Evolutionary conservation across 2,797 vertebrate species (phyloP).

Genomic region (Gymnoscopelus microlampas): DNA sequence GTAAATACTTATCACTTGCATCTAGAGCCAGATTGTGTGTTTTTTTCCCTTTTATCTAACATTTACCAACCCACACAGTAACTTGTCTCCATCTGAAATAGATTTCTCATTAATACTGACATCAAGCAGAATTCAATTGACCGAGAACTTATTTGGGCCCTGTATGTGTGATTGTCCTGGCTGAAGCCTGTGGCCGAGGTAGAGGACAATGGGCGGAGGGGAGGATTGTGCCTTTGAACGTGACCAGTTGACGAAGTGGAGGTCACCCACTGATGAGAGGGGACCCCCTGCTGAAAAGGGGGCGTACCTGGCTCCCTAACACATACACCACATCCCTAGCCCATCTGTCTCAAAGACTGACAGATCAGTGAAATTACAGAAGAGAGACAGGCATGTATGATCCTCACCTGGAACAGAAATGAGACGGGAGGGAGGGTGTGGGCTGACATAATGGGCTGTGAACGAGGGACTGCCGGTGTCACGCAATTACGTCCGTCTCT

Average conservation of each 20-base stretch:
- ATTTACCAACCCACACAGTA: neutral
- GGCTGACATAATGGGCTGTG: constrained; percentile 1
- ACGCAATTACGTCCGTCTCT: too few relatives aligned
- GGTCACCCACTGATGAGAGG: constrained; percentile 74
- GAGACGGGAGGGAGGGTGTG: constrained; percentile 18
- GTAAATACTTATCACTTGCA: too few relatives aligned
- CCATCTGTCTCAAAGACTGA: constrained; percentile 74
- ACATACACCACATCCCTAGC: constrained; percentile 50
- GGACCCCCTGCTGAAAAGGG: constrained; percentile 71
- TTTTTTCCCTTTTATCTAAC: too few relatives aligned
- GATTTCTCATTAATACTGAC: neutral
- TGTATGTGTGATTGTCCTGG: constrained; percentile 6
- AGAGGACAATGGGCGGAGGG: constrained; percentile 15
- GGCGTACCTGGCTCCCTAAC: constrained; percentile 73
- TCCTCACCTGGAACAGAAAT: constrained; percentile 60
- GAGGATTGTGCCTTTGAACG: constrained; percentile 68
- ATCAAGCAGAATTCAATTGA: neutral
- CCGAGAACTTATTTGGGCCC: neutral
- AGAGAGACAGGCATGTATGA: constrained; percentile 40
- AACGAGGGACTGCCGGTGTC: constrained; percentile 18
- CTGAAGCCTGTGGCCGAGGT: constrained; percentile 25
- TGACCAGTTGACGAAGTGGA: constrained; percentile 72
- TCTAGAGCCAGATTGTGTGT: too few relatives aligned
- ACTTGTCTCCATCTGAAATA: neutral
- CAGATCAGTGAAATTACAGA: constrained; percentile 33